Evolutionary conservation across 1,140 invertebrate genomes (phyloP).

Genomic region (Amyelois transitella): DNA sequence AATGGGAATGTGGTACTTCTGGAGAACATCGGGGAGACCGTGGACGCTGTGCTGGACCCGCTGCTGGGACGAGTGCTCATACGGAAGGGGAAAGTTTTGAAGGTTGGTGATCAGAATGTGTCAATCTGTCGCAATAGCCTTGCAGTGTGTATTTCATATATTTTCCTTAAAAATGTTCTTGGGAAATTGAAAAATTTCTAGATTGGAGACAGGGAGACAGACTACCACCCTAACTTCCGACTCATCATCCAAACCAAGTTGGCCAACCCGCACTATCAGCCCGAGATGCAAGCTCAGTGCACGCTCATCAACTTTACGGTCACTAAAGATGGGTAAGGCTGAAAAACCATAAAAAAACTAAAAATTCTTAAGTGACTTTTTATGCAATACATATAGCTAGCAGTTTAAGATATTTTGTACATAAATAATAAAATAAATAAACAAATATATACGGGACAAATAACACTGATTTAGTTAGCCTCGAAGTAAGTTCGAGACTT

Average conservation of each 20-base stretch:
- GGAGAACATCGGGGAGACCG: constrained; percentile 91
- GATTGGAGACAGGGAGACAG: constrained; percentile 94
- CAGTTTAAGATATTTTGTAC: too few species aligned
- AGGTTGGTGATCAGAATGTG: constrained; percentile 36
- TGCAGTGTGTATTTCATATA: too few species aligned
- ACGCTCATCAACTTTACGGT: constrained; percentile 97
- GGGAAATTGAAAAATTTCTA: constrained; percentile 41
- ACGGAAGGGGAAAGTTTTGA: constrained; percentile 70
- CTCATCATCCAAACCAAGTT: constrained; percentile 95
- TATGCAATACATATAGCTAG: too few species aligned
- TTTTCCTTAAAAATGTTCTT: too few species aligned
- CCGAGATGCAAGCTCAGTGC: constrained; percentile 97
- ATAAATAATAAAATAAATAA: too few species aligned
- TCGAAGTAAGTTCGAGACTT: too few species aligned
- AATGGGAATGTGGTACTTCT: constrained; percentile 85
- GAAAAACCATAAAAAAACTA: too few species aligned
- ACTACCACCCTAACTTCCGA: constrained; percentile 89
- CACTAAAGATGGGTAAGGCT: constrained; percentile 78
- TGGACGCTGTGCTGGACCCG: constrained; percentile 93
- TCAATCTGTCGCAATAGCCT: too few species aligned
- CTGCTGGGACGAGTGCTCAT: constrained; percentile 91
- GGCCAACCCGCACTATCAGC: constrained; percentile 96
- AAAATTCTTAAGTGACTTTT: too few species aligned
- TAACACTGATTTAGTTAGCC: too few species aligned
- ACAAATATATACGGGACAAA: too few species aligned